Conservation (phyloP, 2,888 invertebrate genomes). For the Dorcus hopei region DNA sequence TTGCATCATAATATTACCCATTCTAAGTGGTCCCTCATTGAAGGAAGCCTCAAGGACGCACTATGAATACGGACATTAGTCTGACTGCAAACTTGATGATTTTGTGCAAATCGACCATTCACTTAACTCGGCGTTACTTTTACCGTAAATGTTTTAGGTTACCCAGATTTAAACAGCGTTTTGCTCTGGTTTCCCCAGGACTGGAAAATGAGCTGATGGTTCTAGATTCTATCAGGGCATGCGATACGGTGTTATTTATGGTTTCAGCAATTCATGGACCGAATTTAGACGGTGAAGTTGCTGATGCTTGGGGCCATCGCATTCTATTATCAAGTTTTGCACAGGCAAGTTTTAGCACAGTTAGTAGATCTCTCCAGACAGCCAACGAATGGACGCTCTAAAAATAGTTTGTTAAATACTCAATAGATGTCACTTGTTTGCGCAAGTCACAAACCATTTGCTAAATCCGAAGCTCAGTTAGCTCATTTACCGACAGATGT, state of each 20-base stretch:
- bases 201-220: slow-evolving; percentile 69
- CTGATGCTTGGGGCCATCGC: slow-evolving; percentile 78
- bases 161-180: slow-evolving; percentile 85
- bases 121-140: not conserved
- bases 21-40: no score
- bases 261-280: slow-evolving; percentile 63
- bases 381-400: no score
- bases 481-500: no score
- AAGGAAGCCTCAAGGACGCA: no score
- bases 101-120: not conserved
- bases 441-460: no score
- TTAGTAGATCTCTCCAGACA: no score
- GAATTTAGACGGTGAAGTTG: slow-evolving; percentile 56
- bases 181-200: slow-evolving; percentile 74
- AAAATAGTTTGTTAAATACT: no score
- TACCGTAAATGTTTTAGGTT: slow-evolving; percentile 55
- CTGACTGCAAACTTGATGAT: not conserved
- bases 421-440: no score
- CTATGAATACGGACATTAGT: no score
- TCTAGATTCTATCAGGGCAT: slow-evolving; percentile 81
- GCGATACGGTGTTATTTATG: slow-evolving; percentile 79
- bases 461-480: no score
- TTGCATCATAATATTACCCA: no score
- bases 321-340: slow-evolving; percentile 75
- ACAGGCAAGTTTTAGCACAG: slow-evolving; percentile 53